Evolutionary conservation across 2,797 vertebrate species (phyloP), one percentile per base, ranked within the genome.

Genomic region (Semotilus atromaculatus): DNA sequence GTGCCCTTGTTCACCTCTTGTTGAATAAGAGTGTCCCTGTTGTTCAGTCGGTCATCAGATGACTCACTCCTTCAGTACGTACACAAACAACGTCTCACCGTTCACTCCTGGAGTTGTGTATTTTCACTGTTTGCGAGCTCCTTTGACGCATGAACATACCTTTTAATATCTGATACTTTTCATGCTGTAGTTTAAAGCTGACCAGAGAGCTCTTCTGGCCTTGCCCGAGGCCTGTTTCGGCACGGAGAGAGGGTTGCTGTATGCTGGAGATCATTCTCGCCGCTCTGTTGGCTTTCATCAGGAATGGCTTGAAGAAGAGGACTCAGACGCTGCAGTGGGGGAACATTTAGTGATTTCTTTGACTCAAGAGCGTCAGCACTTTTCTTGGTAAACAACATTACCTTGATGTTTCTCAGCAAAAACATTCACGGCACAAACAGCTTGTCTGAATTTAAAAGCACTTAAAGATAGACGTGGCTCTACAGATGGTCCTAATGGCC

Each of bases 361-460:
- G 43, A 84, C 73, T 79, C 31, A 5, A 73, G 23, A 40, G 4
- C 74, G 11, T 87, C 66, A 74, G 78, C 11, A 3, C 26, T 73
- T 87, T 85, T 82, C 83, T 34, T 80, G 75, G 80, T 88, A 88
- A 85, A 88, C 86, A 88, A 45, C 83, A 85, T 82, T 80, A 80
- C 80, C 72, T 70, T 68, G 74, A 72, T 80, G 16, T 21, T 76
- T 45, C 74, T 66, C 60, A 21, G 70, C 73, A 85, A 85, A 78
- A 82, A 62, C 80, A 75, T 82, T 73, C 23, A 8, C 23, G 3
- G 40, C 60, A 72, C 74, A 67, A 82, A 81, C 68, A 85, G 68
- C 76, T 73, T 66, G 73, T 85, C 80, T 82, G 48, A 72, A 68
- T 82, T 85, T 75, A 73, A 58, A 82, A 82, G 77, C 76, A 85